A percentile compares a stretch with the other conserved stretches of the same genome.
Conservation (phyloP, 2,888 invertebrate species). For the Osmoderma eremita region DNA sequence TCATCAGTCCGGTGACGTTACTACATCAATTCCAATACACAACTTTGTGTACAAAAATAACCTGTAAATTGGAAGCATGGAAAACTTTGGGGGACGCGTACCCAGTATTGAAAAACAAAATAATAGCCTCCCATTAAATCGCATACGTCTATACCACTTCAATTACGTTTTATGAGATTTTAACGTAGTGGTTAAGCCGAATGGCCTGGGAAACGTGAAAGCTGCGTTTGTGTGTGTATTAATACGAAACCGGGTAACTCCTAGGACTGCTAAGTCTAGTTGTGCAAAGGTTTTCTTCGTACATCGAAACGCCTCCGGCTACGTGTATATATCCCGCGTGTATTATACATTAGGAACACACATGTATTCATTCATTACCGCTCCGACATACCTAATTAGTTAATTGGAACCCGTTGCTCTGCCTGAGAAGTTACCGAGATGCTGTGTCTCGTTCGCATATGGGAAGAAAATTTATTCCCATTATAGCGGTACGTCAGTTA, state of each 20-base stretch:
- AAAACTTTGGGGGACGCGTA: slow-evolving; percentile 10
- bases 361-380: slow-evolving; percentile 19
- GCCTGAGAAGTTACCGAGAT: slow-evolving; percentile 1
- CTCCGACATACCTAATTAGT: slow-evolving; percentile 30
- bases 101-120: background rate
- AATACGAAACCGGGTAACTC: background rate
- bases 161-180: slow-evolving; percentile 26
- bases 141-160: slow-evolving; percentile 11
- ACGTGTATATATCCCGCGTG: background rate
- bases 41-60: too few species aligned
- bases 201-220: slow-evolving; percentile 3
- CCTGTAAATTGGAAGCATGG: background rate
- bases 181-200: slow-evolving; percentile 6
- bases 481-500: slow-evolving; percentile 1
- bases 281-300: background rate
- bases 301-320: slow-evolving; percentile 2
- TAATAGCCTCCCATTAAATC: slow-evolving; percentile 22
- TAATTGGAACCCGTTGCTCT: slow-evolving; percentile 23
- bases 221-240: too few species aligned
- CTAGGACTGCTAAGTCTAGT: slow-evolving; percentile 16
- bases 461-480: slow-evolving; percentile 16
- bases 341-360: background rate
- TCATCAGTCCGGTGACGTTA: too few species aligned
- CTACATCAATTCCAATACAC: too few species aligned
- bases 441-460: background rate